Evolutionary conservation across 2,888 invertebrate genomes (phyloP).

Genomic region (Dermolepida albohirtum): DNA sequence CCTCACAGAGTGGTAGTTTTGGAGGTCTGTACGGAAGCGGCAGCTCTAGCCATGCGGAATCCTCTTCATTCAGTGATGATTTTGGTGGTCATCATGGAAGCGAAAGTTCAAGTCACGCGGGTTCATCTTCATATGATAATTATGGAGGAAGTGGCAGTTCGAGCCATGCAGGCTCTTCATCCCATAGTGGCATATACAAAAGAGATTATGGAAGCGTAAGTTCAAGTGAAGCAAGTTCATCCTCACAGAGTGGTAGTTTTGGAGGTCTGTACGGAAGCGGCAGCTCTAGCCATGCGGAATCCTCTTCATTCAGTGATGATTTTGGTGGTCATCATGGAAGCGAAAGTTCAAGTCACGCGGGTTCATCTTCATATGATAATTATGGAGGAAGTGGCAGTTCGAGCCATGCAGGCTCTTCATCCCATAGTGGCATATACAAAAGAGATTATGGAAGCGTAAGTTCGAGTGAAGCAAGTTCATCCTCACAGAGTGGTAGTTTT

Average conservation of each 20-base stretch:
- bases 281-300: neutral
- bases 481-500: neutral
- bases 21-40: neutral
- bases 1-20: slow-evolving; percentile 5
- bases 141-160: slow-evolving; percentile 18
- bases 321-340: slow-evolving; percentile 13
- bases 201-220: slow-evolving; percentile 1
- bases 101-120: no score
- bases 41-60: no score
- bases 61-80: no score
- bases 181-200: neutral
- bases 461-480: neutral
- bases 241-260: neutral
- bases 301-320: neutral
- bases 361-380: no score
- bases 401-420: slow-evolving; percentile 1
- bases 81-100: no score
- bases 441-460: slow-evolving; percentile 1
- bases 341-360: slow-evolving; percentile 13
- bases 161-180: slow-evolving; percentile 5
- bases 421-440: neutral
- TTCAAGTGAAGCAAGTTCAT: neutral
- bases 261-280: slow-evolving; percentile 14
- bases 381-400: slow-evolving; percentile 18
- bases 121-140: no score